Percentiles rank a stretch among this genome's conserved stretches.
Evolutionary conservation across 1,140 invertebrate species (phyloP).

Genomic region (Trissolcus basalis): DNA sequence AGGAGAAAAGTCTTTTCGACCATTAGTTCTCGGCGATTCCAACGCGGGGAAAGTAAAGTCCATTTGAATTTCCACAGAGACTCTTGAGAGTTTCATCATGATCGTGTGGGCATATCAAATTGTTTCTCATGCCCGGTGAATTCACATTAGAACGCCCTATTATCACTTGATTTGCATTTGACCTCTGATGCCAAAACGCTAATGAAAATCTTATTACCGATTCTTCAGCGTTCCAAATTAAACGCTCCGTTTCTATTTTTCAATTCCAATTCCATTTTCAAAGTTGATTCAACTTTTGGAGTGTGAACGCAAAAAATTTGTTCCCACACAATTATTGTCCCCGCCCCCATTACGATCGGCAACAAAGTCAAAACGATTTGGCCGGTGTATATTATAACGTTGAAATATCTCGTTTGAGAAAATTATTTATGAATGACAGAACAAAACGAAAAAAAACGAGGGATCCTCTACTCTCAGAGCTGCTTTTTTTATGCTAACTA

Average conservation of each 20-base stretch:
- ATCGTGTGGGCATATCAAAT: background rate
- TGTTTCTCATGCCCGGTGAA: background rate
- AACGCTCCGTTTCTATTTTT: too few relatives aligned
- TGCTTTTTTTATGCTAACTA: background rate
- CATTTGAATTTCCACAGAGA: background rate
- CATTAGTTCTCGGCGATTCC: slow-evolving; percentile 4
- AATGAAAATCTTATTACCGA: too few relatives aligned
- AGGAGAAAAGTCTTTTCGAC: slow-evolving; percentile 1
- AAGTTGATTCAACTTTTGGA: too few relatives aligned
- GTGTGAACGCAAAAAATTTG: too few relatives aligned
- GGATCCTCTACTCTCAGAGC: background rate
- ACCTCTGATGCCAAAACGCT: too few relatives aligned
- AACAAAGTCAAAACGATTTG: too few relatives aligned
- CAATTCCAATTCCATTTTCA: too few relatives aligned
- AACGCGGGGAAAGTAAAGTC: slow-evolving; percentile 10
- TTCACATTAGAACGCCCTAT: background rate
- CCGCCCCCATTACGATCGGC: too few relatives aligned
- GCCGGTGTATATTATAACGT: too few relatives aligned
- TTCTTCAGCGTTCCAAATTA: too few relatives aligned
- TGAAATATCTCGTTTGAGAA: background rate
- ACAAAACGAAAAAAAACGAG: background rate
- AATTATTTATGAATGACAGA: background rate
- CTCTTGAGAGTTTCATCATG: slow-evolving; percentile 4
- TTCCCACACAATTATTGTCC: too few relatives aligned
- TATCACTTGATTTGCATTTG: background rate